These are phyloP conservation scores for Motacilla alba DNA, from an alignment of 2,113 vertebrate genomes.

Conservation along the genomic window DNA sequence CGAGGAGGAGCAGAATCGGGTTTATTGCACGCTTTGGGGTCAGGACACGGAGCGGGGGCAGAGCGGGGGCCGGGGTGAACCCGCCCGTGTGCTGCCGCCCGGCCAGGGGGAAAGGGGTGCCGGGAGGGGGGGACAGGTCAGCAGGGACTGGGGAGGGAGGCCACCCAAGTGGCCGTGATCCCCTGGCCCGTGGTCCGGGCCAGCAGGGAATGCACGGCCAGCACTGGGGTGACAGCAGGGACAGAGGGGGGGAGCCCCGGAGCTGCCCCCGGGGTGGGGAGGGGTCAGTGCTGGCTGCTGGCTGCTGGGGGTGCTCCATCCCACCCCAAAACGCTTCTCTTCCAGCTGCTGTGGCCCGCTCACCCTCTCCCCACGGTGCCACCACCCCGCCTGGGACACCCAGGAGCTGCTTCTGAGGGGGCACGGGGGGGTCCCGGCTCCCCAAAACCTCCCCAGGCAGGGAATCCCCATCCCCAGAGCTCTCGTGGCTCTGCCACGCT, in stretches of 20 bases:
- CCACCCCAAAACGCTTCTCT: not conserved
- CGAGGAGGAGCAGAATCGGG: not conserved
- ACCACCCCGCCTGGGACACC: not conserved
- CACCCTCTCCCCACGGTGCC: accelerated
- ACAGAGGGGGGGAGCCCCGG: not conserved
- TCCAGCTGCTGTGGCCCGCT: not conserved
- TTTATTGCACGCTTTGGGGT: not conserved
- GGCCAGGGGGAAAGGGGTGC: accelerated
- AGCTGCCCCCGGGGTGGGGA: not conserved
- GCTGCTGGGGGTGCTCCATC: not conserved
- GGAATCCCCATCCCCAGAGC: not conserved
- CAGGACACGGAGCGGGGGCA: not conserved
- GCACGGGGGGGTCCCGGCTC: not conserved
- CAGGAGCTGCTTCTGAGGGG: accelerated
- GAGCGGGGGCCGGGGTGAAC: not conserved
- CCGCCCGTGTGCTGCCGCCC: not conserved
- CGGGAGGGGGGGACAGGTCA: not conserved
- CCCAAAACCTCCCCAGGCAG: not conserved
- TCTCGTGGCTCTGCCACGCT: accelerated
- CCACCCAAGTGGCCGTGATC: not conserved
- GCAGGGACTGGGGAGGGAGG: not conserved
- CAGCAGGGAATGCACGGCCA: not conserved
- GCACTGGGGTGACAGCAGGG: not conserved
- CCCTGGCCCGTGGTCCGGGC: not conserved
- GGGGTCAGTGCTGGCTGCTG: not conserved